Evolutionary conservation across 2,113 vertebrate genomes (phyloP).

Genomic region (Myanophis thanlyinensis): DNA sequence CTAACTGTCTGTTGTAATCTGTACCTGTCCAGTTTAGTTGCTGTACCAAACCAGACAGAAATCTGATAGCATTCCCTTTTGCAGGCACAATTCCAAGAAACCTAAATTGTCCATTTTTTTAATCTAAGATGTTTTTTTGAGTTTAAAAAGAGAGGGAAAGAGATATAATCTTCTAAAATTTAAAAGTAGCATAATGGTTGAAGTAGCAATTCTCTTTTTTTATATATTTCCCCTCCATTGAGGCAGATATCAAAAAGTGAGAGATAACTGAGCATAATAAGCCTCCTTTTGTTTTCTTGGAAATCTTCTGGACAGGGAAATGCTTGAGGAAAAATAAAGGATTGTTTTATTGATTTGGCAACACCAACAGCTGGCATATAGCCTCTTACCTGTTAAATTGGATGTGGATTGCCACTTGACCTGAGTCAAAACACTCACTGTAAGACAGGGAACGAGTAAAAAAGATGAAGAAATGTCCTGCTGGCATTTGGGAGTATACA

Average conservation of each 20-base stretch:
- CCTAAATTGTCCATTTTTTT: not conserved
- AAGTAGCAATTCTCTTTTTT: not conserved
- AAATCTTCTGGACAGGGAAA: not conserved
- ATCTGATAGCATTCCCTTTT: not conserved
- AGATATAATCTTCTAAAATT: not conserved
- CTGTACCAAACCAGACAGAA: not conserved
- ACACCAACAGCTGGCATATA: not conserved
- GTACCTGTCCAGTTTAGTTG: not conserved
- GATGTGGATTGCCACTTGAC: not conserved
- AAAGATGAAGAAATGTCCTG: not conserved
- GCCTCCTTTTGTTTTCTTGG: not conserved
- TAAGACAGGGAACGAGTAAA: not conserved
- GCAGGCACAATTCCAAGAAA: not conserved
- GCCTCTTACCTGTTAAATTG: not conserved
- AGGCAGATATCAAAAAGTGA: not conserved
- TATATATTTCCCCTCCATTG: not conserved
- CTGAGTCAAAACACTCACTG: not conserved
- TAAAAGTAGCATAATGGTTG: not conserved
- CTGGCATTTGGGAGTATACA: not conserved
- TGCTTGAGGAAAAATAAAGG: not conserved
- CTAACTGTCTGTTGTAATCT: not conserved
- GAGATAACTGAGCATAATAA: not conserved
- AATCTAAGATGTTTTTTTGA: not conserved
- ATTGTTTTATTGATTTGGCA: slow-evolving; percentile 19
- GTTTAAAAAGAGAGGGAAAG: not conserved